These are phyloP conservation scores for Leptinotarsa lineolata DNA, from an alignment of 1,140 invertebrate genomes.

Conservation along the genomic window DNA sequence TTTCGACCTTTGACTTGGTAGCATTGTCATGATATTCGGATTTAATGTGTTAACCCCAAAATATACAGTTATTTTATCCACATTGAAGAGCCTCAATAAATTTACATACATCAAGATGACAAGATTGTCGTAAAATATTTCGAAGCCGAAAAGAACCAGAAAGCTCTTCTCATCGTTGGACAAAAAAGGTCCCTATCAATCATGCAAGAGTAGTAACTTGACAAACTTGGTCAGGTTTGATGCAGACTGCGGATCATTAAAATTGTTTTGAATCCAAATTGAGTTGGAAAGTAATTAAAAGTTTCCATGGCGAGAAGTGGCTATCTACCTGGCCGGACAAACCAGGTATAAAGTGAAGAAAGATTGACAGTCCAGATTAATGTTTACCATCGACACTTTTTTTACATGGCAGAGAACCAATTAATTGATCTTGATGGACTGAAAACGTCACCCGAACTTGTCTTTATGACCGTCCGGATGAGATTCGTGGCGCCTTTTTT, in stretches of 20 bases:
- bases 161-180: too few relatives aligned
- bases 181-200: background rate
- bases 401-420: slow-evolving; percentile 22
- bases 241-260: slow-evolving; percentile 23
- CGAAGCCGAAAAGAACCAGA: too few relatives aligned
- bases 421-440: slow-evolving; percentile 30
- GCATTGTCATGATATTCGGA: too few relatives aligned
- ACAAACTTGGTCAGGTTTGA: slow-evolving; percentile 7
- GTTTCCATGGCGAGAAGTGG: background rate
- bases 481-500: slow-evolving; percentile 22
- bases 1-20: too few relatives aligned
- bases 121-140: too few relatives aligned
- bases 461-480: background rate
- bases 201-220: background rate
- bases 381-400: slow-evolving; percentile 33
- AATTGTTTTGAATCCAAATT: slow-evolving; percentile 28
- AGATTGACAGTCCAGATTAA: slow-evolving; percentile 31
- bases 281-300: slow-evolving; percentile 25
- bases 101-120: too few relatives aligned
- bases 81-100: too few relatives aligned
- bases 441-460: slow-evolving; percentile 20
- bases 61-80: too few relatives aligned
- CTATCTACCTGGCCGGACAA: slow-evolving; percentile 4
- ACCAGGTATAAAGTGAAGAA: slow-evolving; percentile 31
- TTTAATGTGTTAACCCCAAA: too few relatives aligned